Evolutionary conservation across 64 coral and sea anemone species (phyloP).

Genomic region (Stylophora pistillata): DNA sequence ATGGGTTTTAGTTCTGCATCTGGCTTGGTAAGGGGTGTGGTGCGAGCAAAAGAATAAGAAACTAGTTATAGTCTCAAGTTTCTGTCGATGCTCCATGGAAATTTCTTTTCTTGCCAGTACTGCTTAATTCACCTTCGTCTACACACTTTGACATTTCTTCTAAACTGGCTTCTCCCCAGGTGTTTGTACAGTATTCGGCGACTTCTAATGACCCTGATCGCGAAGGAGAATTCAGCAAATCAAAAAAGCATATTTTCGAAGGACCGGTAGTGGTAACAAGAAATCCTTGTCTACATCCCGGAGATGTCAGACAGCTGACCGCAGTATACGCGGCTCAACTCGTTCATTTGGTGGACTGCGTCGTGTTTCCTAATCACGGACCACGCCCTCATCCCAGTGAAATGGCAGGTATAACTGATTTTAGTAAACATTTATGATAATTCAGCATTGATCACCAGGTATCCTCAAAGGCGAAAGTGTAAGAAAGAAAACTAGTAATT

Average conservation of each 20-base stretch:
- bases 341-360: constrained; percentile 73
- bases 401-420: constrained; percentile 65
- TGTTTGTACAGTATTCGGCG: constrained; percentile 84
- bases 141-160: not conserved
- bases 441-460: not conserved
- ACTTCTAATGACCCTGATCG: constrained; percentile 46
- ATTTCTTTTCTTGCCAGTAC: too few species aligned
- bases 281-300: constrained; percentile 87
- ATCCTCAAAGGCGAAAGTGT: not conserved
- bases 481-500: not conserved
- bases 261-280: constrained; percentile 74
- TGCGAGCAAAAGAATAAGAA: too few species aligned
- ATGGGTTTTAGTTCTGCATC: too few species aligned
- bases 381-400: constrained; percentile 71
- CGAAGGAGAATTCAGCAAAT: constrained; percentile 46
- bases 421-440: too few species aligned
- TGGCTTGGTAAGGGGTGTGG: too few species aligned
- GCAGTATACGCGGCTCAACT: constrained; percentile 57
- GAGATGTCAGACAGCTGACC: constrained; percentile 73
- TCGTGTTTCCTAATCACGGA: constrained; percentile 74
- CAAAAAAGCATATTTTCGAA: not conserved
- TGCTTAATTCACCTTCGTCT: too few species aligned
- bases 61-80: too few species aligned
- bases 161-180: not conserved
- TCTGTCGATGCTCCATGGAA: too few species aligned